Conservation (phyloP, 2,888 invertebrate species). For the Trissolcus japonicus region DNA sequence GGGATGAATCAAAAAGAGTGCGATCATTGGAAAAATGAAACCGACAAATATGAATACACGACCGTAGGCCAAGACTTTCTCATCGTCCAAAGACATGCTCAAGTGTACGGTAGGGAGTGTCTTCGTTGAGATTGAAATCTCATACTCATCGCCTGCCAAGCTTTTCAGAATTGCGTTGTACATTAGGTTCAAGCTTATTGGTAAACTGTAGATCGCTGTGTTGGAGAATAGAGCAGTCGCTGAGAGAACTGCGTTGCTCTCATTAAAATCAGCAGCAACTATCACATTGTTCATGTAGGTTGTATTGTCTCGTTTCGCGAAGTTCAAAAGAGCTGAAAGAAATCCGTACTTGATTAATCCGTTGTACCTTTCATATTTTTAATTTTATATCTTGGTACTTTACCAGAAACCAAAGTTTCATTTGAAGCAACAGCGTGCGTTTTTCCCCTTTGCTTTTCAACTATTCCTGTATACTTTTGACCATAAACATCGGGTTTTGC, state of each 20-base stretch:
- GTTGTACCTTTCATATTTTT: neutral
- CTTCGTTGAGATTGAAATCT: constrained; percentile 64
- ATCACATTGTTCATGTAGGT: constrained; percentile 78
- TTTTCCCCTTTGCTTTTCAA: constrained; percentile 60
- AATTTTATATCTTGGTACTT: neutral
- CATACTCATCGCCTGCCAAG: constrained; percentile 62
- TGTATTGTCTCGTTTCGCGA: constrained; percentile 70
- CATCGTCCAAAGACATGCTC: constrained; percentile 23
- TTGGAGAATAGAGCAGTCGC: constrained; percentile 78
- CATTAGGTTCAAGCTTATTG: constrained; percentile 78
- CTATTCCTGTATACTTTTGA: constrained; percentile 58
- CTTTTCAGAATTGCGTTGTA: constrained; percentile 75
- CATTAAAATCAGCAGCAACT: constrained; percentile 77
- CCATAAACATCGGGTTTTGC: constrained; percentile 57
- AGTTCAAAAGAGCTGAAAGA: constrained; percentile 76
- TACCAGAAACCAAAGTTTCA: neutral
- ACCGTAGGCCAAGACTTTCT: constrained; percentile 52
- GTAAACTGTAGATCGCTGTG: constrained; percentile 78
- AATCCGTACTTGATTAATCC: neutral
- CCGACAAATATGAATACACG: constrained; percentile 61
- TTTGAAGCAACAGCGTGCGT: constrained; percentile 40
- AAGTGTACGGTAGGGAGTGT: constrained; percentile 63
- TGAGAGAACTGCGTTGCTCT: constrained; percentile 44
- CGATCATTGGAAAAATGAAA: constrained; percentile 64
- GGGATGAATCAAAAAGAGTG: constrained; percentile 80